Conservation (phyloP, 2,888 invertebrate species). For the Sesia apiformis region DNA sequence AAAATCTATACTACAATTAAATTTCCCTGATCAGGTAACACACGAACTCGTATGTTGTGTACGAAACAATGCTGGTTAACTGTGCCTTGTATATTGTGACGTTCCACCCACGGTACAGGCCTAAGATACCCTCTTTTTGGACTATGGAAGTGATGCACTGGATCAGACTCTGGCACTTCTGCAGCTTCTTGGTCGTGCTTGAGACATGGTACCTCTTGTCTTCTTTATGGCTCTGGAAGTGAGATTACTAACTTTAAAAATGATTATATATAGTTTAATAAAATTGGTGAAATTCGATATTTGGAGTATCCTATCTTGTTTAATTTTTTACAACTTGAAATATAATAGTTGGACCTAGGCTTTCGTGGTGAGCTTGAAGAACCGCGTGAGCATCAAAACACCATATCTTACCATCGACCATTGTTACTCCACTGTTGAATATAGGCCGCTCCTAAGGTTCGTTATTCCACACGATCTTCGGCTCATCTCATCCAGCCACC, state of each 20-base stretch:
- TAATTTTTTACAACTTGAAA: too few species aligned
- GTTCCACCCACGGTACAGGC: conserved; percentile 44
- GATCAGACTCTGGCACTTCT: conserved; percentile 28
- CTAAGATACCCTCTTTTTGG: conserved; percentile 32
- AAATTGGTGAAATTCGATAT: too few species aligned
- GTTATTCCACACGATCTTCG: not conserved
- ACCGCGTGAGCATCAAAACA: too few species aligned
- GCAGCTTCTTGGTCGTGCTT: conserved; percentile 26
- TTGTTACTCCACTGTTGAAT: not conserved
- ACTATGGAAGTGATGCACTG: conserved; percentile 32
- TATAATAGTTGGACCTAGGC: too few species aligned
- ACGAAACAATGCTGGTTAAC: conserved; percentile 37
- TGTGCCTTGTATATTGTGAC: conserved; percentile 52
- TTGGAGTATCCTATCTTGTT: too few species aligned
- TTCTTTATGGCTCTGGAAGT: conserved; percentile 40
- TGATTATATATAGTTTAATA: too few species aligned
- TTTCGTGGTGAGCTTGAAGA: too few species aligned
- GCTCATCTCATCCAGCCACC: not conserved
- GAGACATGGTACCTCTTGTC: conserved; percentile 25
- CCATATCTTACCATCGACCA: not conserved
- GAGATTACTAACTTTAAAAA: not conserved
- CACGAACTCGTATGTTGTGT: conserved; percentile 47
- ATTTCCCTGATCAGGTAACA: conserved; percentile 20
- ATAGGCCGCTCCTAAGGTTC: not conserved
- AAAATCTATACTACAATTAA: not conserved